These are phyloP conservation scores for Belonocnema kinseyi DNA, from an alignment of 1,140 invertebrate species.

Conservation along the genomic window DNA sequence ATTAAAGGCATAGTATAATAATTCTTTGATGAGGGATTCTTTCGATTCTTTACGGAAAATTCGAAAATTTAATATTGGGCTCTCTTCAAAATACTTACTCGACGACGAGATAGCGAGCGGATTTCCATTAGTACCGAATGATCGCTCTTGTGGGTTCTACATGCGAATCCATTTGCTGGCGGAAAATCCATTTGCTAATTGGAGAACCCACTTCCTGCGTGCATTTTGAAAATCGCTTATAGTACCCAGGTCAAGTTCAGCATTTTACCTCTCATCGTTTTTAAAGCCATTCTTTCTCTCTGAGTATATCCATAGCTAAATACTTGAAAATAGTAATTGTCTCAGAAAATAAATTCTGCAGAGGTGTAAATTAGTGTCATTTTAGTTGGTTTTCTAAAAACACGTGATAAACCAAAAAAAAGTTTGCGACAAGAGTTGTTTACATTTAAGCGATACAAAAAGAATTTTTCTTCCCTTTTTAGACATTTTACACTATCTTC, in stretches of 20 bases:
- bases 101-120: constrained; percentile 9
- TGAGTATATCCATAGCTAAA: no score
- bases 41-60: not conserved
- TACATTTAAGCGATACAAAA: no score
- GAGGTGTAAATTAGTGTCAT: not conserved
- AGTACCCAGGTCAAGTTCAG: not conserved
- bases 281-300: not conserved
- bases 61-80: not conserved
- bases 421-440: not conserved
- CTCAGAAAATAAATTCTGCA: not conserved
- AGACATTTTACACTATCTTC: no score
- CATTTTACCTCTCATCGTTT: not conserved
- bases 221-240: constrained; percentile 30
- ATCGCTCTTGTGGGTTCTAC: constrained; percentile 36
- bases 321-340: no score
- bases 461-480: no score
- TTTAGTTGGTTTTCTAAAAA: not conserved
- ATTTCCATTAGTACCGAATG: constrained; percentile 35
- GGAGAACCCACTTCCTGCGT: constrained; percentile 34
- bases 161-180: constrained; percentile 33
- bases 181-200: constrained; percentile 59
- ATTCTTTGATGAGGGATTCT: no score
- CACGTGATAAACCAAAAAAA: not conserved
- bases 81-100: not conserved
- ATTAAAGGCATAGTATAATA: no score